These are phyloP conservation scores for Alentia gelatinosa DNA, from an alignment of 2,888 invertebrate genomes.

Conservation along the genomic window DNA sequence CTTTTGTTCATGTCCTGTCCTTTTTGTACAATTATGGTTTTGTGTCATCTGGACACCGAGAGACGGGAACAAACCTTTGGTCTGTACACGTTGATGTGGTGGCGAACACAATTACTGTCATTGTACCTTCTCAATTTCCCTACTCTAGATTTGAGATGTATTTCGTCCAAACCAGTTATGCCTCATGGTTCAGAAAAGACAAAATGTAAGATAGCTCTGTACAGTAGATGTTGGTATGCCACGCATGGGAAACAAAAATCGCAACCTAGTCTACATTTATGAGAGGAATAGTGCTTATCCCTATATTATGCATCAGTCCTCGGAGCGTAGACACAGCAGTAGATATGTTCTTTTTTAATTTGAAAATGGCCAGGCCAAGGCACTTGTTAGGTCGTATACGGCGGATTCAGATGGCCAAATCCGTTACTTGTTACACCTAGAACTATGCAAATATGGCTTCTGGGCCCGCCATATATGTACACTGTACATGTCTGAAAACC, in stretches of 20 bases:
- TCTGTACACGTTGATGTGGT: background rate
- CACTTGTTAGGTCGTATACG: conserved; percentile 46
- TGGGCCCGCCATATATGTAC: conserved; percentile 45
- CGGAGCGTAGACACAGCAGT: background rate
- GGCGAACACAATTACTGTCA: conserved; percentile 24
- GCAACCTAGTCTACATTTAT: conserved; percentile 20
- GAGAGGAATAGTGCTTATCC: conserved; percentile 5
- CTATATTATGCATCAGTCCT: conserved; percentile 39
- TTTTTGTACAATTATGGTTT: conserved; percentile 40
- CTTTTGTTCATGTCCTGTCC: conserved; percentile 33
- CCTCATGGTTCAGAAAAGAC: conserved; percentile 38
- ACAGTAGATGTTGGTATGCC: conserved; percentile 47
- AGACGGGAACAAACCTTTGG: conserved; percentile 31
- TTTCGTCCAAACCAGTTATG: conserved; percentile 53
- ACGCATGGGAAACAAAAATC: background rate
- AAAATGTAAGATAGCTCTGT: conserved; percentile 35
- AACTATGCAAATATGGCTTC: conserved; percentile 49
- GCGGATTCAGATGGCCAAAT: conserved; percentile 41
- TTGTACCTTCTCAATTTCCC: conserved; percentile 8
- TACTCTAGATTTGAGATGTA: conserved; percentile 41
- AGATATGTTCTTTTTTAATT: background rate
- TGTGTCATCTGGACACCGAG: conserved; percentile 2
- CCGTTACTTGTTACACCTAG: conserved; percentile 50
- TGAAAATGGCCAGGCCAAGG: conserved; percentile 38
- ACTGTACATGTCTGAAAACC: conserved; percentile 16